Evolutionary conservation across 2,113 vertebrate genomes (phyloP).

Genomic region (Arvicanthis niloticus): DNA sequence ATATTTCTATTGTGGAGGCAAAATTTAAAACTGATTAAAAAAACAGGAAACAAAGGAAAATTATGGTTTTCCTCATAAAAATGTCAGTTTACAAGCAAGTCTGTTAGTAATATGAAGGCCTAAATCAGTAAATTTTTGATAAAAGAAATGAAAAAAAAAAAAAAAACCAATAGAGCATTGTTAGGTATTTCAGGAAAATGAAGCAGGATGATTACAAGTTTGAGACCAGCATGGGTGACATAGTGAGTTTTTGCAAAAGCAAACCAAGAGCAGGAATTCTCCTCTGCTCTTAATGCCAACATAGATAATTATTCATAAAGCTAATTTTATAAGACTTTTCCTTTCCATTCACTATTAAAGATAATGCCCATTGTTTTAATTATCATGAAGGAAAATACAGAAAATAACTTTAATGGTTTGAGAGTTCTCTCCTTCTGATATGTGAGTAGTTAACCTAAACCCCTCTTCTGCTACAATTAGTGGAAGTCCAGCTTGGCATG

Average conservation of each 20-base stretch:
- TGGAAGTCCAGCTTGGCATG: not conserved
- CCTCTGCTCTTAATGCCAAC: conserved; percentile 6
- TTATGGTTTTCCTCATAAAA: not conserved
- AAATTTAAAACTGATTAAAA: not conserved
- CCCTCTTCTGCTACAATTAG: not conserved
- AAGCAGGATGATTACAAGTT: not conserved
- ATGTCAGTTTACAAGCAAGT: not conserved
- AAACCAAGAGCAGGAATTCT: not conserved
- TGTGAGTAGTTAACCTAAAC: not conserved
- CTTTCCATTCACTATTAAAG: not conserved
- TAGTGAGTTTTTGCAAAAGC: not conserved
- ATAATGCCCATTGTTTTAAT: not conserved
- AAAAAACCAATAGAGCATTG: too few relatives aligned
- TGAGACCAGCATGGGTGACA: not conserved
- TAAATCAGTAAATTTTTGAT: conserved; percentile 20
- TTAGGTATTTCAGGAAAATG: not conserved
- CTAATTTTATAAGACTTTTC: conserved; percentile 8
- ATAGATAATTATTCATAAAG: not conserved
- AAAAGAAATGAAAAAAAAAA: not conserved
- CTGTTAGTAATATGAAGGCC: not conserved
- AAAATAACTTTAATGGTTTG: not conserved
- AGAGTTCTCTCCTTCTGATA: not conserved
- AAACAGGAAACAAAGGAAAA: not conserved
- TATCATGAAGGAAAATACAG: not conserved
- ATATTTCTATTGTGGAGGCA: not conserved